These are phyloP conservation scores for Excalfactoria chinensis DNA, from an alignment of 2,113 vertebrate species.

Conservation along the genomic window DNA sequence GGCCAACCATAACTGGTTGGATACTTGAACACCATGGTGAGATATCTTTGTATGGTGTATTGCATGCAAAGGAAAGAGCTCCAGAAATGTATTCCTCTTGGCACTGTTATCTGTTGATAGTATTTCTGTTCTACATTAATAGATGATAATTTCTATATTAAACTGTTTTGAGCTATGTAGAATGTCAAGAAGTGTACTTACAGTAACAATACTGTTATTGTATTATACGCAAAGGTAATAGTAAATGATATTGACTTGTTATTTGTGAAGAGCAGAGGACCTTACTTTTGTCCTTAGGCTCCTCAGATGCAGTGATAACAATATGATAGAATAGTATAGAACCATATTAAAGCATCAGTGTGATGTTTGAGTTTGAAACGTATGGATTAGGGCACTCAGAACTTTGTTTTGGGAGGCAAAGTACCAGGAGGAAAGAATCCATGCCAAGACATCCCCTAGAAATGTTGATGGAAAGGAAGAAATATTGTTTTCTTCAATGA, in stretches of 20 bases:
- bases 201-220: background rate
- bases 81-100: background rate
- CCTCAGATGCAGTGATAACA: background rate
- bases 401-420: background rate
- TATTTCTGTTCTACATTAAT: background rate
- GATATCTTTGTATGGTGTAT: background rate
- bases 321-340: background rate
- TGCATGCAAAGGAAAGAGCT: background rate
- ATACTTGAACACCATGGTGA: background rate
- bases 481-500: background rate
- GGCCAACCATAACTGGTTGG: background rate
- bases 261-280: background rate
- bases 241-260: background rate
- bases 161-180: background rate
- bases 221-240: background rate
- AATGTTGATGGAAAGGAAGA: background rate
- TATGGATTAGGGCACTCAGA: background rate
- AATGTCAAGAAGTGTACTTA: background rate
- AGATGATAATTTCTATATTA: background rate
- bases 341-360: background rate
- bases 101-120: background rate
- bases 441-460: background rate
- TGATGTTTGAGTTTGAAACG: background rate
- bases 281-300: background rate
- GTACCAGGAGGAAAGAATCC: background rate